These are phyloP conservation scores for Magallana angulata DNA, from an alignment of 1,140 invertebrate species.

Conservation along the genomic window DNA sequence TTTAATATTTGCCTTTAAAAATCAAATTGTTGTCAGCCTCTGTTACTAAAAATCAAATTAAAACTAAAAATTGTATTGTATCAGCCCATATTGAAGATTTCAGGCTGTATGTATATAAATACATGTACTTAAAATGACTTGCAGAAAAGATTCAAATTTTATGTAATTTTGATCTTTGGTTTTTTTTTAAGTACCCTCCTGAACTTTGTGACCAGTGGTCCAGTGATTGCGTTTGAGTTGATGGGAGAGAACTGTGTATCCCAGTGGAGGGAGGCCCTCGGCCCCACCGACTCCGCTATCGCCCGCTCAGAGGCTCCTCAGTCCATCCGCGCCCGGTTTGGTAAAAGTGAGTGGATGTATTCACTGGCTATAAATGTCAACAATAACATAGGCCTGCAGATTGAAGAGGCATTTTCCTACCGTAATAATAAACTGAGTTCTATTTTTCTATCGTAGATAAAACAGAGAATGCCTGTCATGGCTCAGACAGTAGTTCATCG, in stretches of 20 bases:
- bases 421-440: background rate
- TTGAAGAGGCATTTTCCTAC: too few species aligned
- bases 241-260: slow-evolving; percentile 86
- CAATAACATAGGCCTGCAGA: too few species aligned
- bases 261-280: slow-evolving; percentile 83
- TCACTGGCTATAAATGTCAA: background rate
- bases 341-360: slow-evolving; percentile 78
- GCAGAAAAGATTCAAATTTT: too few species aligned
- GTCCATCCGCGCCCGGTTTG: slow-evolving; percentile 87
- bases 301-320: slow-evolving; percentile 83
- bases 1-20: too few species aligned
- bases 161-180: too few species aligned
- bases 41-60: too few species aligned
- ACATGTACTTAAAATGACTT: too few species aligned
- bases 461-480: slow-evolving; percentile 87
- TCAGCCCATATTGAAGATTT: too few species aligned
- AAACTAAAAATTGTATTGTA: too few species aligned
- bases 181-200: slow-evolving; percentile 67
- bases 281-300: slow-evolving; percentile 84
- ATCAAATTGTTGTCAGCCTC: too few species aligned
- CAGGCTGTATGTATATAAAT: too few species aligned
- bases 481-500: slow-evolving; percentile 82
- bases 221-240: slow-evolving; percentile 87
- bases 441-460: slow-evolving; percentile 80
- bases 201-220: slow-evolving; percentile 86